A percentile compares a stretch with the other conserved stretches of the same genome.
Conservation (phyloP, 2,113 vertebrate species). For the Alethe diademata region DNA sequence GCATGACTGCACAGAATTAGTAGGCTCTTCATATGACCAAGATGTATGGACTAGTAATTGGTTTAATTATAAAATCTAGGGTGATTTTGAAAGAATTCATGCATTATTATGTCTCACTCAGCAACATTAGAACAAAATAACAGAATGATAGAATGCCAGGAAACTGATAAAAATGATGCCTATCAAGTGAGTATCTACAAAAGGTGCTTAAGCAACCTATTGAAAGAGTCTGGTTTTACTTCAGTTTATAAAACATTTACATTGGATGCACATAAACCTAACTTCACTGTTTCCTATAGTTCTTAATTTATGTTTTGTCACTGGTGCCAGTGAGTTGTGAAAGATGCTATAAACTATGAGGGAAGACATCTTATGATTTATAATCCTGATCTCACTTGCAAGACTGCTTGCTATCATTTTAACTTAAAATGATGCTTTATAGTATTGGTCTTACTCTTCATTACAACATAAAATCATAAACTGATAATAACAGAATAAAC, state of each 20-base stretch:
- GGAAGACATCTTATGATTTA: slow-evolving; percentile 15
- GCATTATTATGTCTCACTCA: slow-evolving; percentile 14
- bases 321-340: neutral
- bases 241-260: slow-evolving; percentile 43
- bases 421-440: neutral
- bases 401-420: neutral
- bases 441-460: neutral
- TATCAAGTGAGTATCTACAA: neutral
- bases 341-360: neutral
- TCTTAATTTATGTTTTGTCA: slow-evolving; percentile 32
- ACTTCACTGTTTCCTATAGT: neutral
- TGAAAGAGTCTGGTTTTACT: slow-evolving; percentile 22
- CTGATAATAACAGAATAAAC: neutral
- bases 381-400: neutral
- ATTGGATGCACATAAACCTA: neutral
- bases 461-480: neutral
- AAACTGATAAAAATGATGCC: neutral
- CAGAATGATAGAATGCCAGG: neutral
- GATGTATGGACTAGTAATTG: neutral
- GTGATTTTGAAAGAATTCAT: slow-evolving; percentile 34
- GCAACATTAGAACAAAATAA: slow-evolving; percentile 41
- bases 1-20: neutral
- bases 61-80: slow-evolving; percentile 31
- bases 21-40: neutral
- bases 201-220: neutral